These are phyloP conservation scores for Halocaridina rubra DNA, from an alignment of 2,888 invertebrate genomes.

Conservation along the genomic window DNA sequence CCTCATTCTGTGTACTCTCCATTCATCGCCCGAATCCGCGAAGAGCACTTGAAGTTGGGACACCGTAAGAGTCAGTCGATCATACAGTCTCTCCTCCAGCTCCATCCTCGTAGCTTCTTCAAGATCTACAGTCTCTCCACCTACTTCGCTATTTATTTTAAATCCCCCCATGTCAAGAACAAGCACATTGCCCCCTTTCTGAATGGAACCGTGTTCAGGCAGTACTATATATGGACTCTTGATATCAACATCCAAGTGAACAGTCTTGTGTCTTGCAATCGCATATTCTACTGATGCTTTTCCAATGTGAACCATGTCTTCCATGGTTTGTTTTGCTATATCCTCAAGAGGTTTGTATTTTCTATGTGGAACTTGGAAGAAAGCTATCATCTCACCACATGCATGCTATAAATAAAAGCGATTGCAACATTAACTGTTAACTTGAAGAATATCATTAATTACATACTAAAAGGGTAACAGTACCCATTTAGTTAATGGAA, in stretches of 20 bases:
- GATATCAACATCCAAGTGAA: constrained; percentile 79
- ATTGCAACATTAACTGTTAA: too few species aligned
- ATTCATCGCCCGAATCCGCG: constrained; percentile 77
- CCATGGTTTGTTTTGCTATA: constrained; percentile 66
- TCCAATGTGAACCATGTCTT: constrained; percentile 69
- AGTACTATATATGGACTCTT: constrained; percentile 82
- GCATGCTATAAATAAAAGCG: constrained; percentile 75
- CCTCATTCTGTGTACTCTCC: constrained; percentile 79
- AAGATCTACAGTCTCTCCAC: constrained; percentile 73
- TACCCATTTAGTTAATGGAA: too few species aligned
- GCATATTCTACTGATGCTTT: constrained; percentile 71
- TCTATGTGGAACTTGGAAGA: constrained; percentile 72
- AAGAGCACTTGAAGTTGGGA: constrained; percentile 77
- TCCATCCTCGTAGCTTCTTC: constrained; percentile 86
- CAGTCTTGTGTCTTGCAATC: constrained; percentile 73
- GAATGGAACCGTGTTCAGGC: constrained; percentile 78
- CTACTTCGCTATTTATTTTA: constrained; percentile 79
- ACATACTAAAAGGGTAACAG: too few species aligned
- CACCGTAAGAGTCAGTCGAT: constrained; percentile 79
- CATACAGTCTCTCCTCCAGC: constrained; percentile 83
- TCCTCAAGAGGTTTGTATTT: constrained; percentile 62
- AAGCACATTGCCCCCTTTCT: constrained; percentile 76
- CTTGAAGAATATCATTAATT: too few species aligned
- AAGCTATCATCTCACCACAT: constrained; percentile 78
- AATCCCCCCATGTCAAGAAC: constrained; percentile 80